phyloP scores from a whole-genome alignment of 23 tunicate species.

The Oikopleura dioica region DNA sequence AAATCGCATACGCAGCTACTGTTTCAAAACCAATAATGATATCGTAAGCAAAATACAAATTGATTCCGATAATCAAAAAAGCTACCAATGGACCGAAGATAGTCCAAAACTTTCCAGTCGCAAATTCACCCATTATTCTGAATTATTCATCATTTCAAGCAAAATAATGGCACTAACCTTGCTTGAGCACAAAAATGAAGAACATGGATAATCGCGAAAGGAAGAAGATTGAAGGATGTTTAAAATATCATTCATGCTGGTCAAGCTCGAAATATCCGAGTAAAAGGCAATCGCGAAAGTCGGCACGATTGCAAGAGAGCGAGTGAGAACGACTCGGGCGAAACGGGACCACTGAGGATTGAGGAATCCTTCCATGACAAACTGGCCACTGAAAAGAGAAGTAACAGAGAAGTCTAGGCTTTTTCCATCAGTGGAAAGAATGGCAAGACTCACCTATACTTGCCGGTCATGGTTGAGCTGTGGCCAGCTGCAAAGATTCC shows the following conservation, averaged over 20 bases:
- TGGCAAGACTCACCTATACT: slow-evolving; percentile 16
- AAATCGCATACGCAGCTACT: neutral
- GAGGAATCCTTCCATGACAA: slow-evolving; percentile 93
- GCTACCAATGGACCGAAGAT: slow-evolving; percentile 30
- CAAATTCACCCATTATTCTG: slow-evolving; percentile 39
- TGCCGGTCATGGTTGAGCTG: slow-evolving; percentile 86
- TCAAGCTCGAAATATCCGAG: slow-evolving; percentile 31
- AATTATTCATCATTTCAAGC: too few species aligned
- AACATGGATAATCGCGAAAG: slow-evolving; percentile 79
- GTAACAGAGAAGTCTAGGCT: neutral
- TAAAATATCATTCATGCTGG: slow-evolving; percentile 44
- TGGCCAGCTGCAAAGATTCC: slow-evolving; percentile 87
- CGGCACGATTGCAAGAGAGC: slow-evolving; percentile 78
- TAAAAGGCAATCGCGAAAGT: slow-evolving; percentile 47
- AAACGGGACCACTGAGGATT: slow-evolving; percentile 58
- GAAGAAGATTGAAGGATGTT: slow-evolving; percentile 61
- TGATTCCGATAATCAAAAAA: slow-evolving; percentile 29
- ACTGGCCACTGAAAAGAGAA: slow-evolving; percentile 54
- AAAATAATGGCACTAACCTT: too few species aligned
- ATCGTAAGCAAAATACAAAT: slow-evolving; percentile 26
- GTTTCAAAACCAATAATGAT: neutral
- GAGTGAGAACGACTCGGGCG: slow-evolving; percentile 35
- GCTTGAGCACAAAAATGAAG: slow-evolving; percentile 24
- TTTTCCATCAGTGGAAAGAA: neutral
- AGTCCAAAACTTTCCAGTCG: slow-evolving; percentile 25